Conservation (phyloP, 2,888 invertebrate species). For the Dynastes tityus region DNA sequence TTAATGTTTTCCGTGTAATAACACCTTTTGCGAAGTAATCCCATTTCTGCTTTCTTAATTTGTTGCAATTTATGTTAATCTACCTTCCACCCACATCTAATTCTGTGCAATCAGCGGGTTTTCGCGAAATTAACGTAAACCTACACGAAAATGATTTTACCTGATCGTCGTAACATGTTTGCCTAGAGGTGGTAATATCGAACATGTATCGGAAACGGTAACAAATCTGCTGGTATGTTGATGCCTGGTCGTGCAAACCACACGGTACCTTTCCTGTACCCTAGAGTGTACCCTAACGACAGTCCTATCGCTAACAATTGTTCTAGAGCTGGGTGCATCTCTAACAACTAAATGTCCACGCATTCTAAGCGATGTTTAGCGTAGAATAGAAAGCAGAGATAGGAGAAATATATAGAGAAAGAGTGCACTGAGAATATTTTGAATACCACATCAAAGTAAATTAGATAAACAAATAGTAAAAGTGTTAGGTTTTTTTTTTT, state of each 20-base stretch:
- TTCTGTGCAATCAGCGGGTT: background rate
- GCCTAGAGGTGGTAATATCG: conserved; percentile 66
- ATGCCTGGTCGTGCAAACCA: conserved; percentile 68
- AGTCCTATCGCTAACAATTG: conserved; percentile 63
- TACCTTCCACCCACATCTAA: background rate
- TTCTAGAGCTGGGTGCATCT: conserved; percentile 55
- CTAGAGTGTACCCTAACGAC: conserved; percentile 67
- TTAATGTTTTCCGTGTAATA: too few relatives aligned
- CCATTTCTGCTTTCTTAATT: too few relatives aligned
- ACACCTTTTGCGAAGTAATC: too few relatives aligned
- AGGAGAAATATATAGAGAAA: background rate
- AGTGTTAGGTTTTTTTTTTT: conserved; percentile 50
- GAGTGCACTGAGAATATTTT: background rate
- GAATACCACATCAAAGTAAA: conserved; percentile 47
- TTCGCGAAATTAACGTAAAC: background rate
- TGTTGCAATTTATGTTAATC: background rate
- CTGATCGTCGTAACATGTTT: conserved; percentile 70
- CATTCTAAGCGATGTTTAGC: conserved; percentile 48
- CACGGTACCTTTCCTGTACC: conserved; percentile 67
- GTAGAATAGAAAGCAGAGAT: conserved; percentile 18
- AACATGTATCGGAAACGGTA: conserved; percentile 67
- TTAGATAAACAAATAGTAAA: conserved; percentile 56
- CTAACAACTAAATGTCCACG: conserved; percentile 57
- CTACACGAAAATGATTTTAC: conserved; percentile 58
- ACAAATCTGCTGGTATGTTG: conserved; percentile 69